Base-by-base conservation (phyloP, 2,797 vertebrate species). In the Gymnodraco acuticeps region DNA sequence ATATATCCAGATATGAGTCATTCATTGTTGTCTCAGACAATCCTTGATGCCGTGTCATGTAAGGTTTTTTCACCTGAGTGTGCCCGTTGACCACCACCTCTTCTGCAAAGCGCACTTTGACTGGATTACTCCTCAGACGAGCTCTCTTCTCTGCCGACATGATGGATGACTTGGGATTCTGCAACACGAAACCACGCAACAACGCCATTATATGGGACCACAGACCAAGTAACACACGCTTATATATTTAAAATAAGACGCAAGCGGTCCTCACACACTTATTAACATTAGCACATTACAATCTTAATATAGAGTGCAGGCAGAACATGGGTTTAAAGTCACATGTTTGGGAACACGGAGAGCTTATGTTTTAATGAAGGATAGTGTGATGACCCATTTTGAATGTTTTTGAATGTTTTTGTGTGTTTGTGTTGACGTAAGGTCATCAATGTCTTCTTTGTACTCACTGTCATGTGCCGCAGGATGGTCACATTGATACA, bases 131-230 rank as follows among this genome's bases (percentile, higher is more conserved):
- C 88, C 96, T 98, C 88, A 99, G 94, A 62, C 96, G 96, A 63
- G 98, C 98, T 92, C 96, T 96, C 95, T 99, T 99, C 93, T 99
- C 98, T 1, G 96, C 97, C 0, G 97, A 99, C 89, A 99, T 96
- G 88, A 99, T 99, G 0, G 97, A 99, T 0, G 98, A 99, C 81
- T 99, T 99, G 19, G 97, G 98, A 75, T 97, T 97, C 98, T 99
- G 93, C 7, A 91, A 88, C 47, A 86, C 41, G 82, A 48, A 82
- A 15, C 82, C 31, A 80, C 2, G 16, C 16, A 15, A 3, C n/a
- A 20, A 16, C 2, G 13, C 15, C 43, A 59, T 73, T 45, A 47
- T 31, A 14, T 7, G 10, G 19, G 31, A 23, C 42, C 12, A 2
- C 12, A 16, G 4, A 64, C n/a, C 12, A 12, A 68, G 11, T 52